These are phyloP conservation scores for Ellobius talpinus DNA, from an alignment of 2,113 vertebrate species.

Conservation along the genomic window DNA sequence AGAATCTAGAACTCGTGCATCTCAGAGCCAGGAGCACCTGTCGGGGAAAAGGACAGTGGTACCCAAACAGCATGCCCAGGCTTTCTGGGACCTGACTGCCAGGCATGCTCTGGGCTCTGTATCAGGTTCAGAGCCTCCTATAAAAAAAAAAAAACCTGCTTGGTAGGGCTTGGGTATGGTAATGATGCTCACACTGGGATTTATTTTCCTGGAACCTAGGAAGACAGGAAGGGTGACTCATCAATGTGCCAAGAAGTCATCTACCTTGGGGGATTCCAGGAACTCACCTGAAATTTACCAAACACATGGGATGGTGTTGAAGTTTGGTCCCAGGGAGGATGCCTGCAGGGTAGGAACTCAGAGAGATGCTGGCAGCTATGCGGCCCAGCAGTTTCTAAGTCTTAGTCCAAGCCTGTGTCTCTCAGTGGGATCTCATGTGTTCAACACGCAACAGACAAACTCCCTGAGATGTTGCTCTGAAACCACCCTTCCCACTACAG, in stretches of 20 bases:
- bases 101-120: neutral
- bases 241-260: slow-evolving; percentile 56
- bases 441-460: neutral
- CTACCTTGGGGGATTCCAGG: neutral
- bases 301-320: neutral
- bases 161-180: neutral
- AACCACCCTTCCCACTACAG: neutral
- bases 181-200: neutral
- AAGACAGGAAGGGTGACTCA: slow-evolving; percentile 63
- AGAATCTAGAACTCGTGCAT: neutral
- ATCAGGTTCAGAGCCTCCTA: neutral
- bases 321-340: neutral
- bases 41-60: accelerated
- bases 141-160: neutral
- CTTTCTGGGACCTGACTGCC: neutral
- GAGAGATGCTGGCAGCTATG: neutral
- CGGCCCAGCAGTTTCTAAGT: neutral
- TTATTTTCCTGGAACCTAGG: slow-evolving; percentile 51
- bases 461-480: neutral
- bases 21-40: neutral
- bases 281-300: neutral
- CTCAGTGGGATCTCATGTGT: neutral
- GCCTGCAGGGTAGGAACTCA: accelerated
- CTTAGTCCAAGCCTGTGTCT: neutral
- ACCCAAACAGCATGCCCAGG: no score